A percentile compares a stretch with the other conserved stretches of the same genome.
These are phyloP conservation scores for Microcebus ravelobensis DNA, from an alignment of 2,113 vertebrate genomes.

Conservation along the genomic window DNA sequence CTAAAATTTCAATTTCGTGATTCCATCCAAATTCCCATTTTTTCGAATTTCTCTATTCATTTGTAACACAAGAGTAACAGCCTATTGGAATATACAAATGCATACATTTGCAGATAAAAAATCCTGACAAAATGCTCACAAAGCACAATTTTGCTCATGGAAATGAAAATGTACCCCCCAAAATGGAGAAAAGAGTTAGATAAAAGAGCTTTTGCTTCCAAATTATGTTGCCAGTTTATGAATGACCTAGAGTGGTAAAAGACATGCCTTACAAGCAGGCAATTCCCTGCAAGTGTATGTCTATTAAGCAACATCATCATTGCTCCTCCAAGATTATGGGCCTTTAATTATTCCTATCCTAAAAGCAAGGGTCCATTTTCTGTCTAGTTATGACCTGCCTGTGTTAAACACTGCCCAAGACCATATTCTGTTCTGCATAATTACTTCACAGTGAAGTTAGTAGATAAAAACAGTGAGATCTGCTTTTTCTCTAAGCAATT, in stretches of 20 bases:
- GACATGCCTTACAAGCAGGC: neutral
- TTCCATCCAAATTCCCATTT: neutral
- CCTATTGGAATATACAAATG: neutral
- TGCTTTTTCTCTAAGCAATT: slow-evolving; percentile 72
- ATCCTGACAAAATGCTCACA: neutral
- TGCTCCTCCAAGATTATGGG: slow-evolving; percentile 25
- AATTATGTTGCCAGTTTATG: slow-evolving; percentile 18
- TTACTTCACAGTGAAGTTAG: slow-evolving; percentile 66
- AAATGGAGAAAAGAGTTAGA: neutral
- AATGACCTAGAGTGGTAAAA: neutral
- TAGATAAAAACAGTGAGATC: slow-evolving; percentile 66
- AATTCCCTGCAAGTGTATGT: neutral
- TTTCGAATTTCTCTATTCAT: neutral
- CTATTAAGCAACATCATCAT: slow-evolving; percentile 39
- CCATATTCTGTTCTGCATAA: slow-evolving; percentile 68
- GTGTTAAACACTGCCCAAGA: slow-evolving; percentile 54
- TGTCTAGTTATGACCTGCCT: slow-evolving; percentile 60
- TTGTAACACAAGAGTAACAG: slow-evolving; percentile 20
- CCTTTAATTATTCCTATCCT: slow-evolving; percentile 61
- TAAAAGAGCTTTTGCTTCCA: neutral
- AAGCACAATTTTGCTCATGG: neutral
- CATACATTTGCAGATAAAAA: neutral
- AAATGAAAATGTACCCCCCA: neutral
- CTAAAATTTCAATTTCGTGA: neutral
- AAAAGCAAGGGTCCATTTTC: slow-evolving; percentile 46